Conservation (phyloP, 2,888 invertebrate genomes). For the Nemoura dubitans region DNA sequence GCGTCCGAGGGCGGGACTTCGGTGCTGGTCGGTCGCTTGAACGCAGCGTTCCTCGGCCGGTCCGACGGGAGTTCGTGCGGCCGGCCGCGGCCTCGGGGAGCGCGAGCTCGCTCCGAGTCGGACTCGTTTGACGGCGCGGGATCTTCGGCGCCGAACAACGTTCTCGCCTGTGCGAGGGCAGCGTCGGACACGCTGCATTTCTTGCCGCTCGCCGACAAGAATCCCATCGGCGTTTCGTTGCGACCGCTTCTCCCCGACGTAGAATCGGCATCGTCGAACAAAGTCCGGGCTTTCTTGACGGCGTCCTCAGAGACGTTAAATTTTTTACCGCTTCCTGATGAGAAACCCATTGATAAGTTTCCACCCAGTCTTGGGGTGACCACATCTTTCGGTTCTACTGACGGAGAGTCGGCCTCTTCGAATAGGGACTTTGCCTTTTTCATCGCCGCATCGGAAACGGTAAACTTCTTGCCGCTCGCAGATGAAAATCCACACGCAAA, state of each 20-base stretch:
- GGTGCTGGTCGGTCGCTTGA: background rate
- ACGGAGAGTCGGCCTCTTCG: slow-evolving; percentile 53
- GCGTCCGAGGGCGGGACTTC: background rate
- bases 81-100: background rate
- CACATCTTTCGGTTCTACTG: slow-evolving; percentile 13
- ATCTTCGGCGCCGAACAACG: slow-evolving; percentile 53
- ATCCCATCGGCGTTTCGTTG: slow-evolving; percentile 51
- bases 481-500: slow-evolving; percentile 57
- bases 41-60: background rate
- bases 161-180: slow-evolving; percentile 46
- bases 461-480: slow-evolving; percentile 59
- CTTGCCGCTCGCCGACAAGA: slow-evolving; percentile 57
- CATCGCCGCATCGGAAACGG: slow-evolving; percentile 57
- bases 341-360: slow-evolving; percentile 52
- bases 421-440: slow-evolving; percentile 56
- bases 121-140: slow-evolving; percentile 53
- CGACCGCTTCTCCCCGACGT: background rate
- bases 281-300: slow-evolving; percentile 54
- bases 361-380: background rate
- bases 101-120: background rate
- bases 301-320: slow-evolving; percentile 55
- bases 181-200: slow-evolving; percentile 54
- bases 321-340: slow-evolving; percentile 56
- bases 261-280: slow-evolving; percentile 56
- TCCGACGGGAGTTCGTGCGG: background rate